Evolutionary conservation across 2,888 invertebrate species (phyloP), one percentile per base, ranked within the genome.

Genomic region (Aporophyla lueneburgensis): DNA sequence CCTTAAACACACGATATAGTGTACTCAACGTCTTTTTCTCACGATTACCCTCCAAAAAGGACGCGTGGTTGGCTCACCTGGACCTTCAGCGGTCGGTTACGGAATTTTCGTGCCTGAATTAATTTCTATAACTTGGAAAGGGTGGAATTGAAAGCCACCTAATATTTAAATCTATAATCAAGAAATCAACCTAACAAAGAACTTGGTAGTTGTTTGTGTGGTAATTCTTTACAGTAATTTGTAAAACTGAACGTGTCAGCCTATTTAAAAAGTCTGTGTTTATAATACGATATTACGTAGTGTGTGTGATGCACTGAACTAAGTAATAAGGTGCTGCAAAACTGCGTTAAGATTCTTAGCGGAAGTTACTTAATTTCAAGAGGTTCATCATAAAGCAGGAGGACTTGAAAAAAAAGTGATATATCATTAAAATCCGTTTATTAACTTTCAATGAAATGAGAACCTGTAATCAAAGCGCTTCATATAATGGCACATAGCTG

Each of bases 51-150:
- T 77, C 49, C 62, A 40, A 49, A 19, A 65, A 59, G 46, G 56
- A 51, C 63, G 51, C 33, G 49, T 69, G 33, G 67, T 61, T 80
- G 56, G 16, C 46, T 71, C 61, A 49, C 51, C 66, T 61, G 62
- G 56, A 68, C 63, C 74, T 72, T 74, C 40, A 70, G 69, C 59
- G 53, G 21, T 19, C 40, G 58, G 51, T 81, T 71, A 63, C 71
- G 61, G 61, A 51, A 72, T 33, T 75, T 72, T 61, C 75, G 73
- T 73, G 59, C 74, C 65, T 69, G 56, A 63, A 71, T 65, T 73
- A 24, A 86, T 71, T 76, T 71, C 51, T 51, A 53, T 43, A 51
- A 66, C 49, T 70, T 56, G 5, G 43, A 67, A 71, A 53, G n/a
- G 70, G 58, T 74, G 61, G 51, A 54, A 56, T 46, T 66, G n/a